phyloP scores from a whole-genome alignment of 2,888 invertebrate species.

The Orchestes rusci region DNA sequence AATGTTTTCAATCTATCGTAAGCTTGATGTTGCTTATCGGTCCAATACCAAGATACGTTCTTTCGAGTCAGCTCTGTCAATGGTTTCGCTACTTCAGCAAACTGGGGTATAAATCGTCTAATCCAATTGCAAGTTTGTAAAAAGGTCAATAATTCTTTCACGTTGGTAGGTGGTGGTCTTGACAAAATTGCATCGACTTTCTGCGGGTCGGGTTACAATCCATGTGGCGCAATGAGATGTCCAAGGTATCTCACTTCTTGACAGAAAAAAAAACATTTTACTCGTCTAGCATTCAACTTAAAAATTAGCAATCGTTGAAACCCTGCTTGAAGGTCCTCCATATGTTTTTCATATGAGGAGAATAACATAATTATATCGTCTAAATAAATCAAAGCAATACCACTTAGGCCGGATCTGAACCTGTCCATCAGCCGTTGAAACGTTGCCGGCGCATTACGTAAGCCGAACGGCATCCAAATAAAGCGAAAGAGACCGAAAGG shows the following conservation, averaged over 20 bases:
- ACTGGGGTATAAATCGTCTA: constrained; percentile 23
- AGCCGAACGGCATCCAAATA: constrained; percentile 27
- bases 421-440: constrained; percentile 30
- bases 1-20: constrained; percentile 22
- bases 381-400: constrained; percentile 26
- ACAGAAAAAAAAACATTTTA: constrained; percentile 28
- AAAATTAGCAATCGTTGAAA: constrained; percentile 23
- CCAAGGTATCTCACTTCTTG: constrained; percentile 25
- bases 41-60: constrained; percentile 15
- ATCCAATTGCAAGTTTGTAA: constrained; percentile 27
- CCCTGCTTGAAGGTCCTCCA: constrained; percentile 19
- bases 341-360: constrained; percentile 24
- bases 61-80: constrained; percentile 23
- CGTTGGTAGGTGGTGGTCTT: constrained; percentile 16
- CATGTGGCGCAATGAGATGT: constrained; percentile 20
- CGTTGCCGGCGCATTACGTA: constrained; percentile 28
- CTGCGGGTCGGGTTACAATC: constrained; percentile 14
- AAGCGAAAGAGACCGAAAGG: constrained; percentile 33
- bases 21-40: constrained; percentile 11
- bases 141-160: constrained; percentile 25
- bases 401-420: constrained; percentile 23
- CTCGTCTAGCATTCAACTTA: constrained; percentile 18
- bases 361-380: constrained; percentile 30
- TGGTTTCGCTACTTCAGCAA: constrained; percentile 23
- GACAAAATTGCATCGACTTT: constrained; percentile 24